Base-by-base conservation (phyloP, 1,140 invertebrate species). In the Lepidurus packardi region DNA sequence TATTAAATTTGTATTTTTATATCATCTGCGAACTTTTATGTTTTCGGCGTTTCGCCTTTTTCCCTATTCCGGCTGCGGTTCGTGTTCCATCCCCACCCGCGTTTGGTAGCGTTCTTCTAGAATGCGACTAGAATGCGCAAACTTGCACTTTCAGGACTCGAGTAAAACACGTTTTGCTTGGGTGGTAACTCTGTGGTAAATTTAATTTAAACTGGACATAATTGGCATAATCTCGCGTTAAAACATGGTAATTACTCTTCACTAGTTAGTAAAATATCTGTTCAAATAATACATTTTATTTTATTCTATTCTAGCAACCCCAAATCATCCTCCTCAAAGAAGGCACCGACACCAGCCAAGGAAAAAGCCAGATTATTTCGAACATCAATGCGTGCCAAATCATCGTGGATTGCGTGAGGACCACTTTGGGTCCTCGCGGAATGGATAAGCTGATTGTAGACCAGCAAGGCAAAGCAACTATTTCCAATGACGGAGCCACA, bases 391-490 rank as follows among this genome's bases (percentile, higher is more conserved):
- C 98, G n/a, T 99, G 98, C 85, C 93, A 96, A 86, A 89, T 92
- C 11, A 92, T 99, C 73, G 94, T 95, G 24, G 98, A 99, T 89
- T 94, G 96, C 77, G 93, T 96, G 43, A 89, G 96, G 73, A 99
- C 98, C 21, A 99, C 98, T 4, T 87, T 99, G 10, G 98, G 98
- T 79, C 98, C 98, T 73, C 90, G 98, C 44, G 98, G 98, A 45
- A 98, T 99, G 97, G 98, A 99, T 85, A 99, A 99, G 86, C 88
- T 99, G 34, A 98, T 99, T 83, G 96, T 99, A 1, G 92, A 97
- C 84, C 86, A 88, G 78, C 90, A 90, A 81, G 92, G 95, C 4
- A 95, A 95, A 85, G 91, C 95, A 0, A 97, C 96, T 1, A 99
- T 99, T 82, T 99, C 98, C 1, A 99, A 99, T 85, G 98, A 99